Evolutionary conservation across 1,140 invertebrate species (phyloP), one percentile per base, ranked within the genome.

Genomic region (Ostrea denselamellosa): DNA sequence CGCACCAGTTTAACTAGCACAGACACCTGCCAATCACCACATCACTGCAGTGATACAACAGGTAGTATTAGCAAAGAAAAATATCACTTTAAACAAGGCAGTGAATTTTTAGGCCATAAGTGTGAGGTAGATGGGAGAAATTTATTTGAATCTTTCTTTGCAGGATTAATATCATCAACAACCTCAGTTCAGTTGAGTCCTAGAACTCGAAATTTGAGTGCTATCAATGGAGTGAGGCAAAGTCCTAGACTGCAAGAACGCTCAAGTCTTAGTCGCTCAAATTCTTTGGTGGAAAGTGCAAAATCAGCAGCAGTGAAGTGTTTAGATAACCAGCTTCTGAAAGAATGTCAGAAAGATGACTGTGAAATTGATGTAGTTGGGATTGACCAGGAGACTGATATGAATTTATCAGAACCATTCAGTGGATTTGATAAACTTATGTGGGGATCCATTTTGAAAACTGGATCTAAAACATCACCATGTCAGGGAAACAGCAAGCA

Each of bases 191-290:
- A 85, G n/a, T 62, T 58, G 34, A 85, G 83, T 62, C 83, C 83
- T n/a, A 85, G 83, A 44, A 12, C 25, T 54, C 83, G 83, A 34
- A 85, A 85, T 34, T 58, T 85, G 28, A 34, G 54, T 54, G 19
- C 19, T 65, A 85, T 87, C 82, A 87, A 87, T 85, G 86, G 86
- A 53, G 54, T 88, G 71, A 53, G 91, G 85, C 87, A 90, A 19
- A 89, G 89, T 77, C 89, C 89, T 10, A 54, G 89, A 51, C 86
- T 89, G 54, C 89, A 87, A 25, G 51, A 52, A 34, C 51, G 56
- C 28, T 34, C 44, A 53, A 83, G 28, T 53, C 82, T 83, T 8
- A 44, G 34, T 51, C 34, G 19, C n/a, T 51, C 54, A 85, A 62
- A 85, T n/a, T 44, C 54, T 62, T 85, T 58, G 22, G 51, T 56